Conservation (phyloP, 2,888 invertebrate genomes). For the Alsophila aescularia region DNA sequence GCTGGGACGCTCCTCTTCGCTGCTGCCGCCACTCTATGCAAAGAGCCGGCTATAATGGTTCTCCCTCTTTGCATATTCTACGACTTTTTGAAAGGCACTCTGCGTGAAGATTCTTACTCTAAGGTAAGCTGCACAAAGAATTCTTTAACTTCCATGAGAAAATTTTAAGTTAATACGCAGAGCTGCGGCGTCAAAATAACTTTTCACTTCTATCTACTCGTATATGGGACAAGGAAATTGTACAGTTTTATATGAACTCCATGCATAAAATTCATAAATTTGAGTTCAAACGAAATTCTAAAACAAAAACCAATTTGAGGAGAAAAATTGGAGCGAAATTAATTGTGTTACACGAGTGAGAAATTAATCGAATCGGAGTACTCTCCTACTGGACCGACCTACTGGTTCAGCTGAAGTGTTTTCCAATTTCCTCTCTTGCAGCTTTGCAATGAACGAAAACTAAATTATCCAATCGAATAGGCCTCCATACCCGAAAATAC, state of each 20-base stretch:
- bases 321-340: conserved; percentile 6
- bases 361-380: conserved; percentile 32
- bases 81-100: conserved; percentile 88
- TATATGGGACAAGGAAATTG: not conserved
- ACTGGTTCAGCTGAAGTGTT: conserved; percentile 37
- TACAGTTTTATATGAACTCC: not conserved
- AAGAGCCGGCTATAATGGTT: conserved; percentile 97
- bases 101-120: conserved; percentile 76
- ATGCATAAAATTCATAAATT: not conserved
- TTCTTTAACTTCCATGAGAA: conserved; percentile 25
- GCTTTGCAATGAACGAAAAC: conserved; percentile 35
- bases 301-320: conserved; percentile 10
- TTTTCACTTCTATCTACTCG: conserved; percentile 8
- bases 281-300: not conserved
- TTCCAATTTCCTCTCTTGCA: conserved; percentile 38
- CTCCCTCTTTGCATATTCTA: conserved; percentile 95
- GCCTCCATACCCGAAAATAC: conserved; percentile 3
- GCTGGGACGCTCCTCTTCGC: conserved; percentile 86
- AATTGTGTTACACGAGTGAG: conserved; percentile 21
- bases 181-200: not conserved
- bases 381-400: conserved; percentile 28
- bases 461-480: conserved; percentile 28
- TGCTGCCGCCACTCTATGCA: conserved; percentile 94
- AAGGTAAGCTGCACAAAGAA: conserved; percentile 80
- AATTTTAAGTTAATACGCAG: conserved; percentile 16